Evolutionary conservation across 2,113 vertebrate species (phyloP).

Genomic region (Ascaphus truei): DNA sequence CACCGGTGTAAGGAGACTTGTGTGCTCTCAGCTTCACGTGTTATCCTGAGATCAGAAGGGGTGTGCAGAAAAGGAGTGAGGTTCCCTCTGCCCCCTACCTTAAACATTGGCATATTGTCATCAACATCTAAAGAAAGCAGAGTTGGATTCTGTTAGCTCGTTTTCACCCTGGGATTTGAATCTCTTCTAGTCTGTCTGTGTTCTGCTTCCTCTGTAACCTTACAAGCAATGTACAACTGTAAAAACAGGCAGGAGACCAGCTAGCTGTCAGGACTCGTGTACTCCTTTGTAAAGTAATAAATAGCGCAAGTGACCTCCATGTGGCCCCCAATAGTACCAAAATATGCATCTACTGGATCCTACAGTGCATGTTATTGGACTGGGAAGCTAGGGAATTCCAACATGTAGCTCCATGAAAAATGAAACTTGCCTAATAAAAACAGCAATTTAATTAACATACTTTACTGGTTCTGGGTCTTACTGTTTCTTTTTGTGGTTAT

Average conservation of each 20-base stretch:
- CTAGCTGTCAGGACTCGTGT: constrained; percentile 47
- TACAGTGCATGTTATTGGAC: not conserved
- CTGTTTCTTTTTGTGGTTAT: not conserved
- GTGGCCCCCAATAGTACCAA: constrained; percentile 22
- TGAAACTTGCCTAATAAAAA: constrained; percentile 5
- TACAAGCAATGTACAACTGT: constrained; percentile 48
- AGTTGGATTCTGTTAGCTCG: constrained; percentile 19
- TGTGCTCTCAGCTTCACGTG: constrained; percentile 1
- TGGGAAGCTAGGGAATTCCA: not conserved
- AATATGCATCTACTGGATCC: constrained; percentile 16
- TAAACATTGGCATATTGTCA: constrained; percentile 29
- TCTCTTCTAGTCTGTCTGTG: constrained; percentile 26
- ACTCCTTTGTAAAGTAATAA: constrained; percentile 30
- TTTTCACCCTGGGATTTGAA: constrained; percentile 40
- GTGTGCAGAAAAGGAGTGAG: constrained; percentile 2
- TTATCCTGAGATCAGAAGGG: constrained; percentile 36
- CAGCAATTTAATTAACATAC: not conserved
- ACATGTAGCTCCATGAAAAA: constrained; percentile 19
- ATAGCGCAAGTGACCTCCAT: constrained; percentile 40
- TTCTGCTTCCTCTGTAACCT: constrained; percentile 46
- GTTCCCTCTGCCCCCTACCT: constrained; percentile 28
- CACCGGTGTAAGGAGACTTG: not conserved
- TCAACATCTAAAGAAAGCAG: not conserved
- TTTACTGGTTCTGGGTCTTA: not conserved
- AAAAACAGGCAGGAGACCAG: constrained; percentile 48